Conservation (phyloP, 1,140 invertebrate species). For the Drosophila insularis region DNA sequence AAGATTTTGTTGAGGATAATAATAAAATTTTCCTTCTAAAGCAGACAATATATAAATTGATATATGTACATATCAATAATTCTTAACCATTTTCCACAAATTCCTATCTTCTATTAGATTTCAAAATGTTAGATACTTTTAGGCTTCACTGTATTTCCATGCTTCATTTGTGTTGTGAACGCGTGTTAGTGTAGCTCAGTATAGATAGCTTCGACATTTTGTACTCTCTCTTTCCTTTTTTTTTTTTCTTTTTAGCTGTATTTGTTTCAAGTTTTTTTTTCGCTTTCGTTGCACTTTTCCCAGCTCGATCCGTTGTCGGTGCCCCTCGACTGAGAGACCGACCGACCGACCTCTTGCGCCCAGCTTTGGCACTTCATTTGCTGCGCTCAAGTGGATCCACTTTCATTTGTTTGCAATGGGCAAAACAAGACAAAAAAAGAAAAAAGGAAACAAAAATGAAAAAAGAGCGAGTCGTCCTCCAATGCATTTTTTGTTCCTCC, state of each 20-base stretch:
- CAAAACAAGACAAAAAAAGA: slow-evolving; percentile 45
- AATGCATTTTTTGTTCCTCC: slow-evolving; percentile 64
- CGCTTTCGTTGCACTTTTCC: slow-evolving; percentile 81
- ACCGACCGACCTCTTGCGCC: slow-evolving; percentile 6
- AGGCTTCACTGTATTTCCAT: slow-evolving; percentile 15
- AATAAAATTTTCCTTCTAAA: too few relatives aligned
- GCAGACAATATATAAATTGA: too few relatives aligned
- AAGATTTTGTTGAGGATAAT: too few relatives aligned
- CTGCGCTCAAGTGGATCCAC: slow-evolving; percentile 81
- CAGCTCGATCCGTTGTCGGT: slow-evolving; percentile 51
- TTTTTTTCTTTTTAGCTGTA: slow-evolving; percentile 37
- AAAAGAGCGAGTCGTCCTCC: slow-evolving; percentile 9
- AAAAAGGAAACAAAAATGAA: background rate
- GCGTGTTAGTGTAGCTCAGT: slow-evolving; percentile 15
- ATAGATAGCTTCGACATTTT: slow-evolving; percentile 70
- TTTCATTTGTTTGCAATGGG: slow-evolving; percentile 76
- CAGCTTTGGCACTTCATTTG: slow-evolving; percentile 74
- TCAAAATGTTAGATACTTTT: too few relatives aligned
- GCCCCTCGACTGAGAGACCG: slow-evolving; percentile 19
- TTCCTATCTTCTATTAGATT: too few relatives aligned
- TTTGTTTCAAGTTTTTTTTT: slow-evolving; percentile 73
- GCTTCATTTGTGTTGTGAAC: slow-evolving; percentile 51
- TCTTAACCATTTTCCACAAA: too few relatives aligned
- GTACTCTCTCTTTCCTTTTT: slow-evolving; percentile 24
- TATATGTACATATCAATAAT: too few relatives aligned